phyloP scores from a whole-genome alignment of 2,888 invertebrate genomes.

The Diaphora mendica region DNA sequence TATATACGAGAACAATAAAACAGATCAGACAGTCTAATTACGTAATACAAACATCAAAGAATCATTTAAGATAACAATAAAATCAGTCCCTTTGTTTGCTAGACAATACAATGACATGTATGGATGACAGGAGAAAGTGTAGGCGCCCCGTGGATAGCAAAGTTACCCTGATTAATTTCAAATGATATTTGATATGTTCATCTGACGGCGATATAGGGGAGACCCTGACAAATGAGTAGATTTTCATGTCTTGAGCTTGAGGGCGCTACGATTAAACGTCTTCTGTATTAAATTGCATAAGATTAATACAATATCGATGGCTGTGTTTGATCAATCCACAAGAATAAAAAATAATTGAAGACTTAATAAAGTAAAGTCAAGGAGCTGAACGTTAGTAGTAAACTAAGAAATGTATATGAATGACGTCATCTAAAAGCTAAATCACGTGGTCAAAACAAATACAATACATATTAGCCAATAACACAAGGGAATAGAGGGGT shows the following conservation, averaged over 20 bases:
- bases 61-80: slow-evolving; percentile 42
- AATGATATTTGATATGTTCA: slow-evolving; percentile 83
- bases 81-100: slow-evolving; percentile 47
- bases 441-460: too few relatives aligned
- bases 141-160: slow-evolving; percentile 55
- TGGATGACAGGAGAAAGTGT: slow-evolving; percentile 53
- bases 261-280: slow-evolving; percentile 67
- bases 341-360: not conserved
- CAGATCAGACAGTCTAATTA: slow-evolving; percentile 26
- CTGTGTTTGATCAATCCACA: not conserved
- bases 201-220: slow-evolving; percentile 72
- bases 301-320: slow-evolving; percentile 58
- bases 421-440: too few relatives aligned
- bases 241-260: slow-evolving; percentile 71
- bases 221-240: slow-evolving; percentile 80
- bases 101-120: slow-evolving; percentile 48
- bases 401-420: too few relatives aligned
- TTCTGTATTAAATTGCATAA: slow-evolving; percentile 65
- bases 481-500: too few relatives aligned
- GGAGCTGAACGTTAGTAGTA: too few relatives aligned
- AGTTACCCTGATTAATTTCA: slow-evolving; percentile 78
- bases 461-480: too few relatives aligned
- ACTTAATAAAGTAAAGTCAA: not conserved
- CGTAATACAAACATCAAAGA: slow-evolving; percentile 16
- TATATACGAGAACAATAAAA: slow-evolving; percentile 13